Evolutionary conservation across 1,140 invertebrate species (phyloP), one percentile per base, ranked within the genome.

Genomic region (Doryteuthis pealeii): DNA sequence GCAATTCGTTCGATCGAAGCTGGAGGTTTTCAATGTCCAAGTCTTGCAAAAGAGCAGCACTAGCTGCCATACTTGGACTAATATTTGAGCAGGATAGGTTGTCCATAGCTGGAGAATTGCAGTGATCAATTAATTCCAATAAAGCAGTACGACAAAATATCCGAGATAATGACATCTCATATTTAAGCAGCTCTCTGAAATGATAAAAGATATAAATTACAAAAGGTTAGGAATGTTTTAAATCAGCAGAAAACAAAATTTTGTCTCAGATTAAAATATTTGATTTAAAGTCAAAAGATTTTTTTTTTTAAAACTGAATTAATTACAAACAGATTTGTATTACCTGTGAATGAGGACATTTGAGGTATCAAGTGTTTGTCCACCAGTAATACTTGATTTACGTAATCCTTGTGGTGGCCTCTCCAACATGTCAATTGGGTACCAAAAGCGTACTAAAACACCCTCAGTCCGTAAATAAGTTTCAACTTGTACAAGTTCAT

Each of bases 401-500:
- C 86, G 77, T 66, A 84, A 76, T 14, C 84, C 84, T 28, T 81
- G 81, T 28, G 83, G 81, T 22, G 87, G 84, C 71, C 87, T 81
- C 76, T 89, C 87, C 70, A 89, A 74, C 73, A 82, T 82, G 28
- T 84, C 81, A 40, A 89, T 74, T 10, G 88, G 87, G 72, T 89
- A 89, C 88, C 88, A 89, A 81, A 83, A 89, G 26, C 87, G 65
- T 2, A 88, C 85, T 33, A 89, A 77, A 2, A 89, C 84, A 22
- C 88, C 88, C 72, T 89, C 88, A 80, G 83, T 85, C 30, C 85
- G 66, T 49, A 89, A 72, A 75, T 89, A 89, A 0, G 84, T 86
- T 77, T 89, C 88, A 15, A 89, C 87, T 77, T 88, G 85, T 28
- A 89, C 87, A 45, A 89, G 73, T 70, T 89, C 88, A 78, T 85